These are phyloP conservation scores for Limenitis camilla DNA, from an alignment of 2,888 invertebrate species.

Conservation along the genomic window DNA sequence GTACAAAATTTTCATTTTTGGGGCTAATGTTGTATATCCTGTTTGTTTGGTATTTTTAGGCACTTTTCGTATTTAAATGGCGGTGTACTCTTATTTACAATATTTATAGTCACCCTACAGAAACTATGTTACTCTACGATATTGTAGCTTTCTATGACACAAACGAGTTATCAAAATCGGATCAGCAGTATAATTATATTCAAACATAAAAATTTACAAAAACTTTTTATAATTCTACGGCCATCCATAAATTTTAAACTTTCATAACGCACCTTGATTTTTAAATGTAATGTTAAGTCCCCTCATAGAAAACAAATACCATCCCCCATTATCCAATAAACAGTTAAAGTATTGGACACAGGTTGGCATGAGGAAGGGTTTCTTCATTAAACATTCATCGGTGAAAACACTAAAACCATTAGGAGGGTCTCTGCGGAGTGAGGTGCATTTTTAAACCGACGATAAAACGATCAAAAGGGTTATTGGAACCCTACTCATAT, in stretches of 20 bases:
- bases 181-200: too few relatives aligned
- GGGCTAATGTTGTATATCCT: not conserved
- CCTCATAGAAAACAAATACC: conserved; percentile 5
- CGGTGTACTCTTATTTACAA: too few relatives aligned
- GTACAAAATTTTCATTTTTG: not conserved
- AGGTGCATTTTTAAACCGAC: conserved; percentile 52
- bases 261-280: not conserved
- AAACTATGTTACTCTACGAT: too few relatives aligned
- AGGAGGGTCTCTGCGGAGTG: conserved; percentile 37
- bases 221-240: too few relatives aligned
- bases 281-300: too few relatives aligned
- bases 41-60: not conserved
- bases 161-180: too few relatives aligned
- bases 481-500: not conserved
- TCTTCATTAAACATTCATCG: conserved; percentile 62
- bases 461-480: conserved; percentile 1
- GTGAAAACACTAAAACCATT: conserved; percentile 59
- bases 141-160: too few relatives aligned
- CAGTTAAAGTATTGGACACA: conserved; percentile 26
- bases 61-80: too few relatives aligned
- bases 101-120: too few relatives aligned
- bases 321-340: conserved; percentile 22
- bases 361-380: conserved; percentile 50
- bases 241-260: too few relatives aligned
- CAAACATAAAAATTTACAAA: too few relatives aligned